phyloP scores from a whole-genome alignment of 2,113 vertebrate species.

The Phylloscopus whistleri region DNA sequence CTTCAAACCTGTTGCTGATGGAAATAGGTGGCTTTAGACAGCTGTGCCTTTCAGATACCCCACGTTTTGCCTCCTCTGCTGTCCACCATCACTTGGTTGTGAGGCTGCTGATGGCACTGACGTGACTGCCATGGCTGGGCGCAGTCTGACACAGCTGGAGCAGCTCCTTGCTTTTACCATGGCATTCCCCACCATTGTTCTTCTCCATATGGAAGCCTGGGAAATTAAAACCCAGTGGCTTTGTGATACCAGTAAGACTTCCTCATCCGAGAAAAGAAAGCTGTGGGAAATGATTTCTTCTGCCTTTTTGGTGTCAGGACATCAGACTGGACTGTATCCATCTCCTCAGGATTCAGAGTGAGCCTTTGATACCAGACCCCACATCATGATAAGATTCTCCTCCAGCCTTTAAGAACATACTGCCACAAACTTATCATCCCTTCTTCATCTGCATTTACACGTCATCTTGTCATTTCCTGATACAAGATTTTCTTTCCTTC shows the following conservation, averaged over 20 bases:
- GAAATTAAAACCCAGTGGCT: not conserved
- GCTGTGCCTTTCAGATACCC: not conserved
- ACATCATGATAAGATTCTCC: not conserved
- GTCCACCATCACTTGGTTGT: not conserved
- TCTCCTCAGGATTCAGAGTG: not conserved
- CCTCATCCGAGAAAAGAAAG: not conserved
- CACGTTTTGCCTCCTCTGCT: not conserved
- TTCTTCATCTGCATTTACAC: not conserved
- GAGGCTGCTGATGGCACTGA: not conserved
- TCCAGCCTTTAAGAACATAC: not conserved
- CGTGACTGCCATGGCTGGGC: rapidly evolving
- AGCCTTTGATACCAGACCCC: not conserved
- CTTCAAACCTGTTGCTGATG: not conserved
- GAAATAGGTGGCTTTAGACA: not conserved
- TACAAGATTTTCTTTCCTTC: not conserved
- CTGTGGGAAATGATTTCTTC: not conserved
- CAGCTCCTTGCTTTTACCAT: not conserved
- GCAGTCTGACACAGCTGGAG: not conserved
- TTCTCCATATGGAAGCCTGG: not conserved
- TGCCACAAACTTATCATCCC: not conserved
- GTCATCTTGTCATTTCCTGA: not conserved
- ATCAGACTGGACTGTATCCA: not conserved
- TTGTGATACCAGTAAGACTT: not conserved
- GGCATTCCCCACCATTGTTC: rapidly evolving
- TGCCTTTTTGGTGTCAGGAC: not conserved